Percentiles rank a stretch among this genome's conserved stretches.
These are phyloP conservation scores for Macaria notata DNA, from an alignment of 2,888 invertebrate species.

Conservation along the genomic window DNA sequence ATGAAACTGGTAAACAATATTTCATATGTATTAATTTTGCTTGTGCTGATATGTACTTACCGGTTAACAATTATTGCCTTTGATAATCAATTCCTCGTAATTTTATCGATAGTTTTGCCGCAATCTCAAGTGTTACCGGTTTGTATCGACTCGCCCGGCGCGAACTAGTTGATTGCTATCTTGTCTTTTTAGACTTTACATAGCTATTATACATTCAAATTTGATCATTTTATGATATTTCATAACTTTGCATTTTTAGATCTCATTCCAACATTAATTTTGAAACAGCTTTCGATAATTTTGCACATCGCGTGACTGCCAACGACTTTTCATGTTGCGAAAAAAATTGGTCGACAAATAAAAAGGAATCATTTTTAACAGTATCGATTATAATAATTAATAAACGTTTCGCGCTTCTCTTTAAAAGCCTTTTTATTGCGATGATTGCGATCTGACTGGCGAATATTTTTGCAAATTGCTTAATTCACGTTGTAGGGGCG, in stretches of 20 bases:
- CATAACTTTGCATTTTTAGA: background rate
- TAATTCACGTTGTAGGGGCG: constrained; percentile 22
- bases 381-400: constrained; percentile 39
- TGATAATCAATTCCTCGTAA: no score
- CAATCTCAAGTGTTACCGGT: constrained; percentile 34
- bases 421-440: constrained; percentile 32
- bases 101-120: no score
- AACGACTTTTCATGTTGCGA: constrained; percentile 38
- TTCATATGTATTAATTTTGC: no score
- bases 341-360: constrained; percentile 47
- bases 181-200: constrained; percentile 59
- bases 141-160: constrained; percentile 50
- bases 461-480: constrained; percentile 31
- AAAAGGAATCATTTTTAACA: constrained; percentile 42
- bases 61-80: no score
- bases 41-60: no score
- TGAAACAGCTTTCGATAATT: constrained; percentile 38
- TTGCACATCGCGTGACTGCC: constrained; percentile 53
- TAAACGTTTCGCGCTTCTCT: constrained; percentile 27
- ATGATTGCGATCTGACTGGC: constrained; percentile 28
- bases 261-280: constrained; percentile 12
- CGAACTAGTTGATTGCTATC: constrained; percentile 72
- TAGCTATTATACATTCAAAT: constrained; percentile 72
- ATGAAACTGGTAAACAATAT: no score
- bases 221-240: constrained; percentile 60